These are phyloP conservation scores for Auanema freiburgensis DNA, from an alignment of 2,888 invertebrate genomes.

Conservation along the genomic window DNA sequence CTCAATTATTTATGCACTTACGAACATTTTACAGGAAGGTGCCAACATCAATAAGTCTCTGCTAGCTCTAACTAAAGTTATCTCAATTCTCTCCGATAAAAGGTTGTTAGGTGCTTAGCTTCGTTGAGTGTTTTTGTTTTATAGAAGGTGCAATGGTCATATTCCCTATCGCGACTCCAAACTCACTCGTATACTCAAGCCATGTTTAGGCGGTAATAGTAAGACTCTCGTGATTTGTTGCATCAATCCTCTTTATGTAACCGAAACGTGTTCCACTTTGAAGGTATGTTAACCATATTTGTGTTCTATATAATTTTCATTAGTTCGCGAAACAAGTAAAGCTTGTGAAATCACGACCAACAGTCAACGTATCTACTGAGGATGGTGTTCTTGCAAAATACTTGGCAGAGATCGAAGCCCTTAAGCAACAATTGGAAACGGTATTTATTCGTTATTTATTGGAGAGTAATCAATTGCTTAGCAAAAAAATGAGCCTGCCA, in stretches of 20 bases:
- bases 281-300: slow-evolving; percentile 6
- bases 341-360: slow-evolving; percentile 14
- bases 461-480: no score
- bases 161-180: slow-evolving; percentile 22
- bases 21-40: slow-evolving; percentile 18
- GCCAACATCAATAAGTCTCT: slow-evolving; percentile 20
- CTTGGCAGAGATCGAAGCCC: slow-evolving; percentile 16
- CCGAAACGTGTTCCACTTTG: slow-evolving; percentile 15
- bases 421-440: slow-evolving; percentile 11
- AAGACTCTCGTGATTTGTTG: slow-evolving; percentile 19
- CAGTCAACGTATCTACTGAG: slow-evolving; percentile 13
- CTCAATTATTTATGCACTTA: no score
- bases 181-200: slow-evolving; percentile 19
- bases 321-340: slow-evolving; percentile 22
- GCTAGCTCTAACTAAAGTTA: slow-evolving; percentile 15
- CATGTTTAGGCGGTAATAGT: slow-evolving; percentile 20
- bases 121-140: slow-evolving; percentile 9
- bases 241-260: slow-evolving; percentile 7
- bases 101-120: neutral
- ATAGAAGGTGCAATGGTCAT: slow-evolving; percentile 5
- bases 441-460: neutral
- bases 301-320: neutral
- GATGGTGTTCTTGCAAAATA: slow-evolving; percentile 14
- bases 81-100: slow-evolving; percentile 13
- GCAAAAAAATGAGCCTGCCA: no score